Evolutionary conservation across 2,113 vertebrate species (phyloP).

Genomic region (Anhinga anhinga): DNA sequence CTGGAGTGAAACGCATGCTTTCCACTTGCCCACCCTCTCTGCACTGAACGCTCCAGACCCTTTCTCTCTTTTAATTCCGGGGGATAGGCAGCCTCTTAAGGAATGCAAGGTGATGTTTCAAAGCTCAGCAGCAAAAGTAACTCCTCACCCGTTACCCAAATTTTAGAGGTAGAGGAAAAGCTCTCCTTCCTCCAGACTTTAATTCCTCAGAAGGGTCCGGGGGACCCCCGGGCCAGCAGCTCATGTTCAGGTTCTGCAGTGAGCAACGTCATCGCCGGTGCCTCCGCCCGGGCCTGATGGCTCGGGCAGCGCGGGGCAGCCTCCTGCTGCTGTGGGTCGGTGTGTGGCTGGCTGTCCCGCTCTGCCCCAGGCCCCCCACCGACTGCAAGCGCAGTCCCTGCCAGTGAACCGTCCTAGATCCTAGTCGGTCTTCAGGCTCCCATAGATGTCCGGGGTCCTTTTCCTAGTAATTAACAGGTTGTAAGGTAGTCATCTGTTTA

Average conservation of each 20-base stretch:
- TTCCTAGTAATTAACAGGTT: neutral
- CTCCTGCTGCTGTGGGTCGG: neutral
- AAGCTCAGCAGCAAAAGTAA: neutral
- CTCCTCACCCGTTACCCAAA: neutral
- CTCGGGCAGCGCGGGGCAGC: neutral
- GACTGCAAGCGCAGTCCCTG: rapidly evolving
- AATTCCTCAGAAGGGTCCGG: neutral
- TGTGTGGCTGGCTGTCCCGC: neutral
- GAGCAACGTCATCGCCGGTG: neutral
- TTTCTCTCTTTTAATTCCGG: neutral
- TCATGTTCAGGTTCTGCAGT: neutral
- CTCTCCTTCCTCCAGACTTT: neutral
- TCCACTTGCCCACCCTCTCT: neutral
- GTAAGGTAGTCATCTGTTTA: neutral
- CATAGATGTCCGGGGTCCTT: neutral
- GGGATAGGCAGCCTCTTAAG: neutral
- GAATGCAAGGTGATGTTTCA: neutral
- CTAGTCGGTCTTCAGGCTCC: neutral
- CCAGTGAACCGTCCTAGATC: neutral
- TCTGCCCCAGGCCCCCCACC: rapidly evolving
- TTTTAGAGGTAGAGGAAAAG: neutral
- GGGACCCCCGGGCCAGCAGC: neutral
- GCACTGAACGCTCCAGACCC: neutral
- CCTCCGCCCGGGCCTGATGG: neutral
- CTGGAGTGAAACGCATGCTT: neutral